Conservation (phyloP, 2,113 vertebrate genomes). For the Odobenus rosmarus region DNA sequence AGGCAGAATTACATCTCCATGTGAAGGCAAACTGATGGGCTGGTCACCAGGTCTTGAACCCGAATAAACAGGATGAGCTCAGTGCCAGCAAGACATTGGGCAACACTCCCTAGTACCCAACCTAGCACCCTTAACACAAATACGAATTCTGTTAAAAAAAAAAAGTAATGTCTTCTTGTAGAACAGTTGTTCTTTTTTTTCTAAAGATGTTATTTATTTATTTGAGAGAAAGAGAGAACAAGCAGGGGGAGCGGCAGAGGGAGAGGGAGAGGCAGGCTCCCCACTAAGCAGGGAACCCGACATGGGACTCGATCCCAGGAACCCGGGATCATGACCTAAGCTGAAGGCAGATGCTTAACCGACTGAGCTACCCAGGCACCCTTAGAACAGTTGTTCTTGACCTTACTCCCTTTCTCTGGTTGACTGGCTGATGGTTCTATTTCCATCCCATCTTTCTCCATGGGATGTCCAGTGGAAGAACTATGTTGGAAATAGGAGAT, state of each 20-base stretch:
- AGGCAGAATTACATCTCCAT: background rate
- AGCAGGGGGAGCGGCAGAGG: background rate
- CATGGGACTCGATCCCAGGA: background rate
- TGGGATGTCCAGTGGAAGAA: background rate
- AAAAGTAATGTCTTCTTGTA: background rate
- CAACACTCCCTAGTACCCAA: background rate
- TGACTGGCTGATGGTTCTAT: background rate
- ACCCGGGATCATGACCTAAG: background rate
- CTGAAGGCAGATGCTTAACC: background rate
- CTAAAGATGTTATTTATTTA: background rate
- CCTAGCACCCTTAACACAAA: slow-evolving; percentile 3
- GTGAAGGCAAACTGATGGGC: background rate
- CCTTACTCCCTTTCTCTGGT: background rate
- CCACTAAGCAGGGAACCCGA: background rate
- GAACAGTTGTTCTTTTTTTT: background rate
- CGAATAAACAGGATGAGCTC: background rate
- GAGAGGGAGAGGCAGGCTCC: background rate
- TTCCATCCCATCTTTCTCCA: background rate
- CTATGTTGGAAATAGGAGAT: background rate
- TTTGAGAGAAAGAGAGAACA: background rate
- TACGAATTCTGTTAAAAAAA: background rate
- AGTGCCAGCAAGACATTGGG: background rate
- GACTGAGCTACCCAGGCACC: background rate
- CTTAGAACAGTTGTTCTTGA: background rate
- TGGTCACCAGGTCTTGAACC: background rate